These are phyloP conservation scores for Erannis defoliaria DNA, from an alignment of 2,888 invertebrate species.

Conservation along the genomic window DNA sequence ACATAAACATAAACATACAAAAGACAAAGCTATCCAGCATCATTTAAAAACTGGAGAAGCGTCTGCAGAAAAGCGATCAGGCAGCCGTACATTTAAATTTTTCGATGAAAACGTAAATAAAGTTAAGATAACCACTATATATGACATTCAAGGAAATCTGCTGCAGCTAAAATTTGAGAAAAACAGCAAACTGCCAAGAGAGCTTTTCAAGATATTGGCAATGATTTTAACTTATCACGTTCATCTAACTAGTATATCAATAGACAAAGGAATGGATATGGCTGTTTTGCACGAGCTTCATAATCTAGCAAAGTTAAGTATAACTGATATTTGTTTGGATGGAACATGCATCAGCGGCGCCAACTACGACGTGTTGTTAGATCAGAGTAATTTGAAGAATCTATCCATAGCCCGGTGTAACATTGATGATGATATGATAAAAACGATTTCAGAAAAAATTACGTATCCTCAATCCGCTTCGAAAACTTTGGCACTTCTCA, in stretches of 20 bases:
- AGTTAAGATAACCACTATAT: constrained; percentile 39
- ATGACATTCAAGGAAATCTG: constrained; percentile 52
- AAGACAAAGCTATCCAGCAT: neutral
- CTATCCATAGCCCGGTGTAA: constrained; percentile 65
- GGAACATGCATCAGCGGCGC: constrained; percentile 52
- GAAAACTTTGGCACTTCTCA: constrained; percentile 56
- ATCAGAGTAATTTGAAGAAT: constrained; percentile 24
- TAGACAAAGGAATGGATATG: constrained; percentile 55
- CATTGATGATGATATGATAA: constrained; percentile 58
- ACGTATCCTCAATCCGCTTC: constrained; percentile 55
- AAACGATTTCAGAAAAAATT: constrained; percentile 56
- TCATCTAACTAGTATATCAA: constrained; percentile 50
- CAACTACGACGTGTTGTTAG: constrained; percentile 51
- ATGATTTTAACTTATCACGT: constrained; percentile 56
- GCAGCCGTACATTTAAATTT: neutral
- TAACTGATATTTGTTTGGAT: constrained; percentile 69
- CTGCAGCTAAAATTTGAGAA: constrained; percentile 57
- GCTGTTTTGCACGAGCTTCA: constrained; percentile 59
- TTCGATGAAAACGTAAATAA: neutral
- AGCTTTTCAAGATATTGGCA: constrained; percentile 56
- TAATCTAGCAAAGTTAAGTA: constrained; percentile 52
- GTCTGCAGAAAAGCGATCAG: neutral
- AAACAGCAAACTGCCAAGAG: constrained; percentile 53
- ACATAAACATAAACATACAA: neutral
- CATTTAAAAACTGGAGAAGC: neutral